Evolutionary conservation across 2,113 vertebrate species (phyloP).

Genomic region (Pseudopodoces humilis): DNA sequence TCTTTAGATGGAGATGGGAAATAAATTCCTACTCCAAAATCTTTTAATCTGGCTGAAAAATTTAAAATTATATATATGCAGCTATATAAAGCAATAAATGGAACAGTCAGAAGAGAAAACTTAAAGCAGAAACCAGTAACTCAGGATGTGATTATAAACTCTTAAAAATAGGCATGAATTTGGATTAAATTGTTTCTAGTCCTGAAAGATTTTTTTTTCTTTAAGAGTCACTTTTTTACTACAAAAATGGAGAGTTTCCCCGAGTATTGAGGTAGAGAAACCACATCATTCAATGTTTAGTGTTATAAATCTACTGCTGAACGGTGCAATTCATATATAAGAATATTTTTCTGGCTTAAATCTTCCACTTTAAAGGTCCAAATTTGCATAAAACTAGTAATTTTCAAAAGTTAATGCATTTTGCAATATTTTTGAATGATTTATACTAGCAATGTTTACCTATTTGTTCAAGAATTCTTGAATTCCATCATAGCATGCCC

Average conservation of each 20-base stretch:
- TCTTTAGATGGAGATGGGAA: not conserved
- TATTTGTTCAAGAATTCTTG: not conserved
- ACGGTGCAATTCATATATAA: not conserved
- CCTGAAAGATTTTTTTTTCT: not conserved
- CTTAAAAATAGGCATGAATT: not conserved
- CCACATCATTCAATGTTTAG: not conserved
- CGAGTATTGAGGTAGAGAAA: not conserved
- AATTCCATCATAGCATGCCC: not conserved
- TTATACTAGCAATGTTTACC: not conserved
- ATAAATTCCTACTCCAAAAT: not conserved
- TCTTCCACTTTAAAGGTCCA: not conserved
- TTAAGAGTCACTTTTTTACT: not conserved
- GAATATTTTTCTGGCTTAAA: not conserved
- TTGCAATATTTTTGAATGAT: not conserved
- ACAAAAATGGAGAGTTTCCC: not conserved
- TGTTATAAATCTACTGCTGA: not conserved
- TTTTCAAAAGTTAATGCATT: not conserved
- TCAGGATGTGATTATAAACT: not conserved
- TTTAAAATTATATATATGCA: not conserved
- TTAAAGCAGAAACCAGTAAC: not conserved
- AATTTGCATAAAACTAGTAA: not conserved
- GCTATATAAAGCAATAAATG: not conserved
- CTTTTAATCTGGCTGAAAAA: not conserved
- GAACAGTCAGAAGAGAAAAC: not conserved
- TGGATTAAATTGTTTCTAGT: not conserved